Percentiles rank a stretch among this genome's conserved stretches.
phyloP scores from a whole-genome alignment of 2,888 invertebrate genomes.

The Trachelus iudaicus region DNA sequence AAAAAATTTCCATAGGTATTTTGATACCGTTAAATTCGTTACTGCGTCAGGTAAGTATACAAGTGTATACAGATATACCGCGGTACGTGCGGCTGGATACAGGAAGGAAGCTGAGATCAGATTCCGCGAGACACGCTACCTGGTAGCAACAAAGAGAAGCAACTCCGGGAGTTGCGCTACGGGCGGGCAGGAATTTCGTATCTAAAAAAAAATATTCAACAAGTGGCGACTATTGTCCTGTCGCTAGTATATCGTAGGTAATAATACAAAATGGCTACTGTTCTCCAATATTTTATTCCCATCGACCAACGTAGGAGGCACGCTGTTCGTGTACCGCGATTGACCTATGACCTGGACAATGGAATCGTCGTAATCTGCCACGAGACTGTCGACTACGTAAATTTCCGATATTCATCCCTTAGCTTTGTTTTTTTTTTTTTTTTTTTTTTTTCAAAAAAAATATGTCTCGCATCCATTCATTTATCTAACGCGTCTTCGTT shows the following conservation, averaged over 20 bases:
- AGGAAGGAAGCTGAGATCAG: neutral
- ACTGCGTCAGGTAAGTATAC: too few species aligned
- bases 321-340: conserved; percentile 18
- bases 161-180: neutral
- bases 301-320: neutral
- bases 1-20: too few species aligned
- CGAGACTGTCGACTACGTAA: conserved; percentile 9
- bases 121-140: neutral
- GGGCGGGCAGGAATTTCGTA: conserved; percentile 4
- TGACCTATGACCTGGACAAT: conserved; percentile 29
- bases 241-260: conserved; percentile 8
- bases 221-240: conserved; percentile 11
- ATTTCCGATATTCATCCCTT: too few species aligned
- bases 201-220: conserved; percentile 7
- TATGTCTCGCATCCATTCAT: too few species aligned
- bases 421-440: too few species aligned
- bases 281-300: neutral
- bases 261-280: conserved; percentile 7
- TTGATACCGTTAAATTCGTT: too few species aligned
- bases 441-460: too few species aligned
- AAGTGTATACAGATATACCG: too few species aligned
- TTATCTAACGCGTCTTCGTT: too few species aligned
- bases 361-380: conserved; percentile 34
- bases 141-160: too few species aligned
- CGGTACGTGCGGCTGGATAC: neutral